Evolutionary conservation across 2,113 vertebrate genomes (phyloP), one percentile per base, ranked within the genome.

Genomic region (Polyodon spathula): DNA sequence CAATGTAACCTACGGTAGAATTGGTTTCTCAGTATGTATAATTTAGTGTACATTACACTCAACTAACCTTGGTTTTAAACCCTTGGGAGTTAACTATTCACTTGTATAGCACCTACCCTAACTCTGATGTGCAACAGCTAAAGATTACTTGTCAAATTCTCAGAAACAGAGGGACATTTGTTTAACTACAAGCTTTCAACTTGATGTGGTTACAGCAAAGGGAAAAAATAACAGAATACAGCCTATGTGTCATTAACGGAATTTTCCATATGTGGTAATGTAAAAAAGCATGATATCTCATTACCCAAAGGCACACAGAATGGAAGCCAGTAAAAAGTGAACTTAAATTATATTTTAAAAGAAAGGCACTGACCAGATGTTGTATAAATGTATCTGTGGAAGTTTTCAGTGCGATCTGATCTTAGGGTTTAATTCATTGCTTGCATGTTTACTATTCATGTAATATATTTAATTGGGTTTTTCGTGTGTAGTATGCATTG

Each of bases 341-440:
- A 67, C 63, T 73, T 62, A 52, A 71, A 73, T 74, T 72, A 67
- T 77, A 1, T 27, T 69, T 67, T 64, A 27, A 27, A 27, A 27
- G n/a, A 71, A 59, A 68, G 67, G 69, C 82, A 82, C 80, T 84
- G 76, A 82, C 79, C 81, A 83, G 78, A 77, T 85, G 81, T 83
- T 79, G 76, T 74, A 80, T 74, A 71, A 73, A 73, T 82, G 81
- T 79, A 73, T 75, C 73, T 70, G 67, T 60, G 52, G 56, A 27
- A 57, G 43, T 62, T 66, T 65, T 67, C 27, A 37, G 56, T 63
- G 67, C 14, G 68, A 61, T 68, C 72, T 68, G 62, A 66, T 75
- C 69, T 71, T 27, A 27, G 27, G 27, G 27, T 27, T 56, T 48
- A 69, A 63, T 73, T 71, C 68, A 68, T 56, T 58, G 65, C 59